Evolutionary conservation across 1,140 invertebrate genomes (phyloP).

Genomic region (Drosophila subobscura): DNA sequence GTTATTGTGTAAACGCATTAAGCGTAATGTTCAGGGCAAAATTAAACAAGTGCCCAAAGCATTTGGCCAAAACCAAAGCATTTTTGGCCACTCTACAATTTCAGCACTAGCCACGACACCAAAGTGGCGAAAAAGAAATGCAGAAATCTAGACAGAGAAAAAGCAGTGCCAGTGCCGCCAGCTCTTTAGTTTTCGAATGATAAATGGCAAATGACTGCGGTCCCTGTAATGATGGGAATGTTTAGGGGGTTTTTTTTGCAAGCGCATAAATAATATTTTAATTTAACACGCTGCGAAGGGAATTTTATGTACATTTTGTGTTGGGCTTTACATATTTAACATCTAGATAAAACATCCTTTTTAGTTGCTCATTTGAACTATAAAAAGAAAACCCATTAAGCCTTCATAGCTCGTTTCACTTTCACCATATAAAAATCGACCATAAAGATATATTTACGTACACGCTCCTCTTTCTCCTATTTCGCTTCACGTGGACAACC

Average conservation of each 20-base stretch:
- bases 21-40: constrained; percentile 70
- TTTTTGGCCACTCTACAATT: constrained; percentile 14
- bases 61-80: not conserved
- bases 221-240: too few species aligned
- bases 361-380: too few species aligned
- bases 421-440: not conserved
- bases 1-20: constrained; percentile 80
- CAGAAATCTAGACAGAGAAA: not conserved
- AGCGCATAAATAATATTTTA: too few species aligned
- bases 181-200: not conserved
- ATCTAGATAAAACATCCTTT: too few species aligned
- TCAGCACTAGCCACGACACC: constrained; percentile 19
- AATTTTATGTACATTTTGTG: too few species aligned
- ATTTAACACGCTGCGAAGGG: too few species aligned
- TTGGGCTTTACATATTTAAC: too few species aligned
- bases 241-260: too few species aligned
- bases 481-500: not conserved
- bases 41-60: constrained; percentile 62
- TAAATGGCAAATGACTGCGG: not conserved
- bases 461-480: not conserved
- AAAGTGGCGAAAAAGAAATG: constrained; percentile 6
- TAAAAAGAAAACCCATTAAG: too few species aligned
- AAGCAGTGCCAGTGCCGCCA: not conserved
- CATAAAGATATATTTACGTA: too few species aligned
- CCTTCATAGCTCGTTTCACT: not conserved